Evolutionary conservation across 2,797 vertebrate genomes (phyloP).

Genomic region (Acropternis orthonyx): DNA sequence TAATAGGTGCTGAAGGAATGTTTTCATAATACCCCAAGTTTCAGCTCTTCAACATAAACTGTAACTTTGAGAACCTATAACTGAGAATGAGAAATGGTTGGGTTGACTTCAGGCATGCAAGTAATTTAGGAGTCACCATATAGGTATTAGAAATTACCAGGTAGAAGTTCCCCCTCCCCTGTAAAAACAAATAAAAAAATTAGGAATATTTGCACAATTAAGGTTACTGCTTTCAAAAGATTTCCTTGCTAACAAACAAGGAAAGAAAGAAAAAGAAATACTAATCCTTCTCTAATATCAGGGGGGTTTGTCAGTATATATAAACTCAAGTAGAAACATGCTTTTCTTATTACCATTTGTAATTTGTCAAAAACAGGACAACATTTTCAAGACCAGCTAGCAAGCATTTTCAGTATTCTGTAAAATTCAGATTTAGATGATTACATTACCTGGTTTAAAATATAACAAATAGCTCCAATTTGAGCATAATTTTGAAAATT

Average conservation of each 20-base stretch:
- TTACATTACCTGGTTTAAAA: background rate
- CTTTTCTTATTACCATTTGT: background rate
- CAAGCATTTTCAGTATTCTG: background rate
- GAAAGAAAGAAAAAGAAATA: background rate
- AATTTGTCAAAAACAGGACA: background rate
- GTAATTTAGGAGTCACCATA: background rate
- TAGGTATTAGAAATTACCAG: background rate
- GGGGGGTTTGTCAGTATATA: background rate
- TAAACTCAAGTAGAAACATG: background rate
- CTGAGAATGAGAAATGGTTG: background rate
- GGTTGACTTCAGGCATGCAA: background rate
- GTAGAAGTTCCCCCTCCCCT: fast-evolving
- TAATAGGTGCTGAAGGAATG: background rate
- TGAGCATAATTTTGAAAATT: background rate
- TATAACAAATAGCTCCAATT: background rate
- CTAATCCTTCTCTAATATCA: background rate
- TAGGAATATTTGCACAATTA: background rate
- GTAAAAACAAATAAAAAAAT: background rate
- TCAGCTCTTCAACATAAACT: background rate
- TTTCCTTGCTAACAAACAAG: background rate
- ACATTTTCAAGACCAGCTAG: background rate
- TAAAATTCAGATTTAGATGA: background rate
- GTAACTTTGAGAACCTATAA: background rate
- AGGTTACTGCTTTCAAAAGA: background rate
- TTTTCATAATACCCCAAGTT: background rate